phyloP scores from a whole-genome alignment of 2,797 vertebrate species.

The Ctenosaura bakeri region DNA sequence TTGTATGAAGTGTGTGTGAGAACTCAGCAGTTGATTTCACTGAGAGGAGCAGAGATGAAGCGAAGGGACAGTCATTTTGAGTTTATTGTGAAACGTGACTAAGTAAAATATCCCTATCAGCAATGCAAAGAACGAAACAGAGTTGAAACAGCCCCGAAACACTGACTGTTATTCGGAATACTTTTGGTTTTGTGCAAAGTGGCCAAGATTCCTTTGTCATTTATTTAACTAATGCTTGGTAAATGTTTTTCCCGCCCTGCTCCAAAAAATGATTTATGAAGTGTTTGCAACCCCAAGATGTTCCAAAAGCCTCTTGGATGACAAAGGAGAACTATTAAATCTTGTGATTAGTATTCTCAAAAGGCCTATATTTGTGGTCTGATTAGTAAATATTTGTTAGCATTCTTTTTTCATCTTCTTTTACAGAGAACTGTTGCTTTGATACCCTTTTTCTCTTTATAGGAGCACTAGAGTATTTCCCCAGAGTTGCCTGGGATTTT shows the following conservation, averaged over 20 bases:
- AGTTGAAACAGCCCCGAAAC: constrained; percentile 51
- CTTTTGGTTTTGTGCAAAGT: constrained; percentile 67
- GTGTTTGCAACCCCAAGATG: constrained; percentile 82
- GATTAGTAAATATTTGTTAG: constrained; percentile 84
- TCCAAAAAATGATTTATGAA: constrained; percentile 88
- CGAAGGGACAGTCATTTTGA: constrained; percentile 49
- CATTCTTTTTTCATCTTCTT: constrained; percentile 69
- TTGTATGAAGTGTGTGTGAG: constrained; percentile 36
- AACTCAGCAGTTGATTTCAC: constrained; percentile 55
- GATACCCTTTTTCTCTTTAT: constrained; percentile 77
- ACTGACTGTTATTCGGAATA: constrained; percentile 63
- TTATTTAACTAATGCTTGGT: constrained; percentile 74
- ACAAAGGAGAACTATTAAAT: constrained; percentile 85
- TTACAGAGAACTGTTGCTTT: constrained; percentile 82
- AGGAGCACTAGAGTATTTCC: neutral
- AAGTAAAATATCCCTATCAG: constrained; percentile 30
- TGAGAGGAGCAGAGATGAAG: constrained; percentile 54
- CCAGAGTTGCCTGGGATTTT: too few species aligned
- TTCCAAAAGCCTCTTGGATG: constrained; percentile 82
- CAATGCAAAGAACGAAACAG: constrained; percentile 48
- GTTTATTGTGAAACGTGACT: constrained; percentile 49
- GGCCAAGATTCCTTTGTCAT: constrained; percentile 72
- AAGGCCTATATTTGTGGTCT: constrained; percentile 83
- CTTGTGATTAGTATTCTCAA: constrained; percentile 82
- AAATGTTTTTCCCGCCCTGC: constrained; percentile 63